Conservation (phyloP, 2,888 invertebrate species). For the Coleophora deauratella region DNA sequence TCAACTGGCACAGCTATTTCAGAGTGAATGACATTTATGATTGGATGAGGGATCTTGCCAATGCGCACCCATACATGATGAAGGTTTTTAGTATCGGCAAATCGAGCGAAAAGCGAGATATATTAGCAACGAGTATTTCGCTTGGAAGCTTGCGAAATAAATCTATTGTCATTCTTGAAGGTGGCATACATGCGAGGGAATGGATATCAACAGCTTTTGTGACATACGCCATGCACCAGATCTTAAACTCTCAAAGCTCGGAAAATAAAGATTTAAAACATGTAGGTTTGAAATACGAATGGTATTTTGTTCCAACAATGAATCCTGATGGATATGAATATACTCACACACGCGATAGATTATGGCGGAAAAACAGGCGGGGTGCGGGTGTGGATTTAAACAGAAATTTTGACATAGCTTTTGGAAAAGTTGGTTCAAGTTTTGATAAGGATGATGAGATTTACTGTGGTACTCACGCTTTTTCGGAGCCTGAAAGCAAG, state of each 20-base stretch:
- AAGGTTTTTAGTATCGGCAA: constrained; percentile 44
- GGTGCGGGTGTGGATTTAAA: constrained; percentile 85
- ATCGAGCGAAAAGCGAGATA: constrained; percentile 47
- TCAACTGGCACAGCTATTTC: constrained; percentile 73
- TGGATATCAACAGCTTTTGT: constrained; percentile 92
- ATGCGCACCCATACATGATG: constrained; percentile 50
- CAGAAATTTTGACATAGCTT: constrained; percentile 84
- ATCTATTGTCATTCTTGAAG: constrained; percentile 75
- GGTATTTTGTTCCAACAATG: constrained; percentile 81
- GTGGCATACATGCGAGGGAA: constrained; percentile 93
- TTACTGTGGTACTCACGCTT: constrained; percentile 84
- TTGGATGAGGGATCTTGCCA: constrained; percentile 69
- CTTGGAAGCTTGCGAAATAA: constrained; percentile 25
- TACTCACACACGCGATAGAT: constrained; percentile 83
- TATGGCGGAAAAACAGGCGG: constrained; percentile 88
- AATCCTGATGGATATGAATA: constrained; percentile 94
- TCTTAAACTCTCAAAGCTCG: constrained; percentile 82
- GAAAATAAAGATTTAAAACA: constrained; percentile 71
- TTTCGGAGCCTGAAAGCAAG: constrained; percentile 91
- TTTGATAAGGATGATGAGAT: constrained; percentile 70
- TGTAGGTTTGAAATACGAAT: constrained; percentile 61
- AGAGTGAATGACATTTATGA: constrained; percentile 72
- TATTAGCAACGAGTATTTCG: constrained; percentile 33
- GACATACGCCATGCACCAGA: constrained; percentile 83
- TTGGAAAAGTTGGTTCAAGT: constrained; percentile 37